phyloP scores from a whole-genome alignment of 2,113 vertebrate genomes.

The Panurus biarmicus region DNA sequence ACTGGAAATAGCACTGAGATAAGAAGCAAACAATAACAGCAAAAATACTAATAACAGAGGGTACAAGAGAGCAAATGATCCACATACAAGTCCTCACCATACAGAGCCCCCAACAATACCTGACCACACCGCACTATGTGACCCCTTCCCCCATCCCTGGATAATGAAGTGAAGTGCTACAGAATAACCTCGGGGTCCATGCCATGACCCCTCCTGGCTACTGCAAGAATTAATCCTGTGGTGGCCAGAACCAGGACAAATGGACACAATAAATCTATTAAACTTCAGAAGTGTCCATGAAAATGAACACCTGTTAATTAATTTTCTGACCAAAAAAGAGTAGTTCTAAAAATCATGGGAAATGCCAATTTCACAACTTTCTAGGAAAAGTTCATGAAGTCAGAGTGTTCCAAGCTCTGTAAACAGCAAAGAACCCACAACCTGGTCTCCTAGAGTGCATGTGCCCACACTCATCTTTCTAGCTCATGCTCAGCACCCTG shows the following conservation, averaged over 20 bases:
- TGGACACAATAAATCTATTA: neutral
- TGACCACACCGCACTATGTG: rapidly evolving
- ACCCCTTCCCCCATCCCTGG: rapidly evolving
- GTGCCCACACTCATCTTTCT: neutral
- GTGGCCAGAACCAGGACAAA: neutral
- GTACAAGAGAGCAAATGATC: neutral
- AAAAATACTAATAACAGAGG: neutral
- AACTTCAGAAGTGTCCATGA: neutral
- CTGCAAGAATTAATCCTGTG: neutral
- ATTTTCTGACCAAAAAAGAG: neutral
- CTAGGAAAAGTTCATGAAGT: neutral
- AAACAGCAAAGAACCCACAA: neutral
- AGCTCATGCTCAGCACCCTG: neutral
- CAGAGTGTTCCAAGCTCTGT: neutral
- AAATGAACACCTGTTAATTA: neutral
- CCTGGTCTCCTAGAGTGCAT: neutral
- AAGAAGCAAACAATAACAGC: neutral
- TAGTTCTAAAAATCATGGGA: neutral
- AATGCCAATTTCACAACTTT: neutral
- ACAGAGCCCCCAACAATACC: neutral
- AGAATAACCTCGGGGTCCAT: rapidly evolving
- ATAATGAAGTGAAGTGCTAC: neutral
- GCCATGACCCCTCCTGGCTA: no score
- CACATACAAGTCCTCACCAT: neutral
- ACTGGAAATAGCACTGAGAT: neutral